A percentile compares a stretch with the other conserved stretches of the same genome.
phyloP scores from a whole-genome alignment of 2,113 vertebrate genomes.

The Cavia aperea region DNA sequence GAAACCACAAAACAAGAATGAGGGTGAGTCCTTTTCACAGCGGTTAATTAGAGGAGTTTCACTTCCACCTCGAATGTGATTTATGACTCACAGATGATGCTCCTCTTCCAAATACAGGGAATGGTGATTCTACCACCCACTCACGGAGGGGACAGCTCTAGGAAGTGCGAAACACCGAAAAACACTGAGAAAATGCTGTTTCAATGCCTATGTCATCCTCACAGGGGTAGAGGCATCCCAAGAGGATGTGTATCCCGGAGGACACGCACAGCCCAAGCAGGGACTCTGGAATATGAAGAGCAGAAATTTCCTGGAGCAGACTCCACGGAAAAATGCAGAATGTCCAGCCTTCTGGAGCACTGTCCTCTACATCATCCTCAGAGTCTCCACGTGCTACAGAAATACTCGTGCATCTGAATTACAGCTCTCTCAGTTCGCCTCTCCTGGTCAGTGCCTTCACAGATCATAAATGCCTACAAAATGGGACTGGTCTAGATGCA shows the following conservation, averaged over 20 bases:
- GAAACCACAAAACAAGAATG: conserved; percentile 71
- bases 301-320: not conserved
- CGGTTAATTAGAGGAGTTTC: conserved; percentile 42
- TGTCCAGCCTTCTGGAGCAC: not conserved
- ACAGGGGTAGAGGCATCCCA: not conserved
- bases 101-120: not conserved
- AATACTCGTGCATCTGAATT: not conserved
- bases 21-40: conserved; percentile 45
- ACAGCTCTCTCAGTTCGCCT: not conserved
- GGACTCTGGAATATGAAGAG: not conserved
- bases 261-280: not conserved
- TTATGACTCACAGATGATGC: not conserved
- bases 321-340: not conserved
- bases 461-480: not conserved
- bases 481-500: not conserved
- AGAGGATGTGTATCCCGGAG: no score
- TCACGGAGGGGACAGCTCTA: not conserved
- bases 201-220: not conserved
- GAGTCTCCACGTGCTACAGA: not conserved
- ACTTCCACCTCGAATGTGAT: conserved; percentile 36
- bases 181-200: not conserved
- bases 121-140: not conserved
- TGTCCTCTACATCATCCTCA: not conserved
- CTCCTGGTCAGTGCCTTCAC: not conserved
- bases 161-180: not conserved